phyloP scores from a whole-genome alignment of 1,140 invertebrate genomes.

The Atta colombica region DNA sequence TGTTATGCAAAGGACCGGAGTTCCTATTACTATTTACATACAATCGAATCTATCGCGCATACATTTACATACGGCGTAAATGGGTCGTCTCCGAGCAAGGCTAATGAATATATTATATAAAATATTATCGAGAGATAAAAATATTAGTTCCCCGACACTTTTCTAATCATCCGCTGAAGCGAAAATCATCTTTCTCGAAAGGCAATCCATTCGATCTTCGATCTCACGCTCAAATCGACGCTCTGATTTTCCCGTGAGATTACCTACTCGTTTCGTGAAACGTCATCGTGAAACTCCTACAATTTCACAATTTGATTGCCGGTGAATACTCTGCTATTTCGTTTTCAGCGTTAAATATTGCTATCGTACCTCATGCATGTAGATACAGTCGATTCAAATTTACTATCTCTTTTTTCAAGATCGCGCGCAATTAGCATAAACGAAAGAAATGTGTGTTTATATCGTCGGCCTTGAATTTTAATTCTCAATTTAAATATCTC shows the following conservation, averaged over 20 bases:
- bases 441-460: background rate
- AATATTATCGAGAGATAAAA: slow-evolving; percentile 48
- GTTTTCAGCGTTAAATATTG: background rate
- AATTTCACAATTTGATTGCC: slow-evolving; percentile 31
- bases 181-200: background rate
- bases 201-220: background rate
- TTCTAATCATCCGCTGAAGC: background rate
- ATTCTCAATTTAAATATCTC: background rate
- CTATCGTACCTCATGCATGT: background rate
- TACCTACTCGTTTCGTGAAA: slow-evolving; percentile 13
- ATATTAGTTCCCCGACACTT: background rate
- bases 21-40: slow-evolving; percentile 77
- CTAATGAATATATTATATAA: slow-evolving; percentile 74
- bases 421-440: background rate
- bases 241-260: slow-evolving; percentile 19
- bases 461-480: background rate
- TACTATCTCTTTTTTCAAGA: background rate
- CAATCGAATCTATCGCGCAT: slow-evolving; percentile 76
- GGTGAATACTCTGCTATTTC: background rate
- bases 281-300: slow-evolving; percentile 1
- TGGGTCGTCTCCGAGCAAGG: slow-evolving; percentile 69
- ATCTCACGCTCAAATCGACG: background rate
- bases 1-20: slow-evolving; percentile 70
- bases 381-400: background rate
- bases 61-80: slow-evolving; percentile 73